Conservation (phyloP, 2,797 vertebrate species). For the Muraenolepis orangiensis region DNA sequence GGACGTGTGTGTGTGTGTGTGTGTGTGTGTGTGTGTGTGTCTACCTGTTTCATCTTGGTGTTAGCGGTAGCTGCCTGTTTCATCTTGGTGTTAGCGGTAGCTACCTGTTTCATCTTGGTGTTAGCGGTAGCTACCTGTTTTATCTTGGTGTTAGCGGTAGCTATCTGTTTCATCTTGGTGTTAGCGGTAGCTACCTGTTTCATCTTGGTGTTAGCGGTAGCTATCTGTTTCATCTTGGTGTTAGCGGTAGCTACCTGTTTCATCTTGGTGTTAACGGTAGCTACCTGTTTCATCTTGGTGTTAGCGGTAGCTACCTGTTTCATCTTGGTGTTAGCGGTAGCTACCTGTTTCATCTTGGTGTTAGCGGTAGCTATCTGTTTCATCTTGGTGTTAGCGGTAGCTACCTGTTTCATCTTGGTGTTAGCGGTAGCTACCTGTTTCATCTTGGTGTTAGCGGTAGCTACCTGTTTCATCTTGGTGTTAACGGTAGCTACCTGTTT, state of each 20-base stretch:
- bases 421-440: conserved; percentile 75
- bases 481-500: conserved; percentile 75
- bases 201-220: too few relatives aligned
- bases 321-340: too few relatives aligned
- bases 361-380: conserved; percentile 75
- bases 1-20: not conserved
- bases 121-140: conserved; percentile 75
- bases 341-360: conserved; percentile 80
- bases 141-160: too few relatives aligned
- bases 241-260: conserved; percentile 75
- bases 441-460: too few relatives aligned
- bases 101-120: not conserved
- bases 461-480: conserved; percentile 80
- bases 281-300: conserved; percentile 80
- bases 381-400: too few relatives aligned
- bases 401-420: conserved; percentile 80
- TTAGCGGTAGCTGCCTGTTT: not conserved
- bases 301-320: conserved; percentile 75
- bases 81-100: not conserved
- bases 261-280: too few relatives aligned
- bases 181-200: conserved; percentile 75
- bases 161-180: conserved; percentile 80
- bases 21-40: not conserved
- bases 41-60: too few relatives aligned
- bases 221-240: conserved; percentile 80